Conservation (phyloP, 2,888 invertebrate genomes). For the Sminthurides aquaticus region DNA sequence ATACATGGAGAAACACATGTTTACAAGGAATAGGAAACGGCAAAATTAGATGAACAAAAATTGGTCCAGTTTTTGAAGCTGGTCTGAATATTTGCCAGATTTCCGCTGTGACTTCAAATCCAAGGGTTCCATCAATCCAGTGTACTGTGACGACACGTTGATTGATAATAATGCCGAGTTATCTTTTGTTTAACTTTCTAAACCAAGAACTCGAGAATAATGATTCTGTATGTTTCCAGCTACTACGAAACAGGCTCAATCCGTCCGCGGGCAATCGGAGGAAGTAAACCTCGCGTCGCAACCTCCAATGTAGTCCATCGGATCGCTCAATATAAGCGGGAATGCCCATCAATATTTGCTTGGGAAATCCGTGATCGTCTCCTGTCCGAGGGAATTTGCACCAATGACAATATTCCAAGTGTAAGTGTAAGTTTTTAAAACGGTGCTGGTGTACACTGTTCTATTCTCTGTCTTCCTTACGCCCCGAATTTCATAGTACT, state of each 20-base stretch:
- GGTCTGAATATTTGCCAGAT: too few species aligned
- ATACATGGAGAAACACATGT: too few species aligned
- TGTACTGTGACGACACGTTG: too few species aligned
- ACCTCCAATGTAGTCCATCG: conserved; percentile 88
- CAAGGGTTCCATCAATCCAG: too few species aligned
- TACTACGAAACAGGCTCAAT: conserved; percentile 98
- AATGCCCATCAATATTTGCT: conserved; percentile 96
- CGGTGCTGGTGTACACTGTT: not conserved
- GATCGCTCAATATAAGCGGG: conserved; percentile 93
- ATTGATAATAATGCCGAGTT: too few species aligned
- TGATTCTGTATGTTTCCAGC: conserved; percentile 54
- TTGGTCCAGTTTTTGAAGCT: too few species aligned
- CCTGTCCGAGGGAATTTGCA: conserved; percentile 88
- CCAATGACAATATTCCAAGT: conserved; percentile 94
- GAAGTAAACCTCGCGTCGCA: conserved; percentile 91
- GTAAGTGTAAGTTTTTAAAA: conserved; percentile 60
- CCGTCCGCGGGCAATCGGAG: conserved; percentile 93
- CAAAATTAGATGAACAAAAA: too few species aligned
- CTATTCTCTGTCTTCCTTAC: not conserved
- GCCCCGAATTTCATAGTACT: not conserved
- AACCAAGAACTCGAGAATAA: too few species aligned
- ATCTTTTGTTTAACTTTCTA: too few species aligned
- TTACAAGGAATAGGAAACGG: too few species aligned
- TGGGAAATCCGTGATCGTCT: conserved; percentile 96
- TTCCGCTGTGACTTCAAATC: too few species aligned